These are phyloP conservation scores for Lacerta bilineata DNA, from an alignment of 2,797 vertebrate genomes.

Conservation along the genomic window DNA sequence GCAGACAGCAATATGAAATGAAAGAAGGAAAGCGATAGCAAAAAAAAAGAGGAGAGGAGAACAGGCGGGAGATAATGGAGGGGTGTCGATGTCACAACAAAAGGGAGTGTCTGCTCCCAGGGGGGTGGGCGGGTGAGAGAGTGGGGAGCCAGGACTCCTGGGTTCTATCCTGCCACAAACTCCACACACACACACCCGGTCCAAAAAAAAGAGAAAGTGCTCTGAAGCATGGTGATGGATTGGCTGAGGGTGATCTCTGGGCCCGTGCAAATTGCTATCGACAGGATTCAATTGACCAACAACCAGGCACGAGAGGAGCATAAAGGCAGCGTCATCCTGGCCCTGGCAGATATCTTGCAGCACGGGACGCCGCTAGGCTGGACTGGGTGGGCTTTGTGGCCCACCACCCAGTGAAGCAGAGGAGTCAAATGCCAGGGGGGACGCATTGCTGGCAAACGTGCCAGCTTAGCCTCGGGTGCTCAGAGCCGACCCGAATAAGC, in stretches of 20 bases:
- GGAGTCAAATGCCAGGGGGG: not conserved
- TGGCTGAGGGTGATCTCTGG: not conserved
- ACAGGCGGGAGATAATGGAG: not conserved
- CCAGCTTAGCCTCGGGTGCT: not conserved
- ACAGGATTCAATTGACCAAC: not conserved
- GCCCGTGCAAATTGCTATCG: not conserved
- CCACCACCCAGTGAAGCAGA: not conserved
- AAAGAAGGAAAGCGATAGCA: not conserved
- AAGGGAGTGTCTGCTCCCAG: not conserved
- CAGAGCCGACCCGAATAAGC: not conserved
- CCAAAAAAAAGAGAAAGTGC: not conserved
- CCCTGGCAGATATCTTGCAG: too few relatives aligned
- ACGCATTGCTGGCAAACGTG: not conserved
- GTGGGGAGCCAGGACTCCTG: not conserved
- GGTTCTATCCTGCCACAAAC: not conserved
- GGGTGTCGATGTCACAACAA: not conserved
- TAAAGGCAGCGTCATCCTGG: not conserved
- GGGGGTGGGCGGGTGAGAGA: accelerated
- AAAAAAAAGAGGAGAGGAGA: not conserved
- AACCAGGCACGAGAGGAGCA: not conserved
- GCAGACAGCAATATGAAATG: not conserved
- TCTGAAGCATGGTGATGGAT: not conserved
- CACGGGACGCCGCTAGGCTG: too few relatives aligned
- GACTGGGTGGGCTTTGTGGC: too few relatives aligned
- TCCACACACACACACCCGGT: accelerated